phyloP scores from a whole-genome alignment of 2,113 vertebrate genomes.

The Siniperca chuatsi region DNA sequence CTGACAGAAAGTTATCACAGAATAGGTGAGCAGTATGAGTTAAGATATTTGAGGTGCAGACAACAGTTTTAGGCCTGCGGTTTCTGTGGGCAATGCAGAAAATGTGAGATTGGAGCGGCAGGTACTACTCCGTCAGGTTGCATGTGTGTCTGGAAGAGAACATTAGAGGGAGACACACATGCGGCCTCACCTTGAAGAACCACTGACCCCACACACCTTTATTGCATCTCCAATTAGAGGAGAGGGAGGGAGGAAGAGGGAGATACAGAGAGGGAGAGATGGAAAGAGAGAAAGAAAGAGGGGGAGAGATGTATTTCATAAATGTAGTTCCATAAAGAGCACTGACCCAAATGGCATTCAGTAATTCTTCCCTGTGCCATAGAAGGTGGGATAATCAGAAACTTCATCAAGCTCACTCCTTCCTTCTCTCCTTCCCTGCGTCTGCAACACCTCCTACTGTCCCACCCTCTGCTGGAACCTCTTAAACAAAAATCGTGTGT shows the following conservation, averaged over 20 bases:
- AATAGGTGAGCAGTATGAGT: conserved; percentile 9
- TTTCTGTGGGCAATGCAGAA: conserved; percentile 57
- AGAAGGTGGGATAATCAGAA: conserved; percentile 83
- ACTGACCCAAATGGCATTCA: conserved; percentile 84
- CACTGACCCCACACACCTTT: conserved; percentile 84
- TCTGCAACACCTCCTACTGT: conserved; percentile 65
- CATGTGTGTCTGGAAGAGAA: conserved; percentile 58
- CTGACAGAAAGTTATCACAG: conserved; percentile 41
- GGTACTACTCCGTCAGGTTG: conserved; percentile 17
- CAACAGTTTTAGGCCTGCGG: conserved; percentile 34
- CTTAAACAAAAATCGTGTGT: conserved; percentile 73
- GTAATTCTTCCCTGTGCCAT: conserved; percentile 79
- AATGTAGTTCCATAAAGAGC: conserved; percentile 83
- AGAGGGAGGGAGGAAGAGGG: conserved; percentile 65
- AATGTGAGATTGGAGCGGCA: conserved; percentile 22
- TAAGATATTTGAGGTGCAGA: conserved; percentile 40
- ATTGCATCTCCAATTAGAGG: conserved; percentile 82
- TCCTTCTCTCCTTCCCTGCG: conserved; percentile 60
- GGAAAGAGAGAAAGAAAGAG: conserved; percentile 66
- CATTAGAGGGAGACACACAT: conserved; percentile 63
- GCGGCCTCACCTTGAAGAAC: conserved; percentile 84
- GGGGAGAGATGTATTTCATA: conserved; percentile 82
- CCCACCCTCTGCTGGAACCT: conserved; percentile 69
- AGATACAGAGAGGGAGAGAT: conserved; percentile 73
- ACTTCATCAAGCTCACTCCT: conserved; percentile 76